Evolutionary conservation across 2,888 invertebrate genomes (phyloP).

Genomic region (Perizoma affinitatum): DNA sequence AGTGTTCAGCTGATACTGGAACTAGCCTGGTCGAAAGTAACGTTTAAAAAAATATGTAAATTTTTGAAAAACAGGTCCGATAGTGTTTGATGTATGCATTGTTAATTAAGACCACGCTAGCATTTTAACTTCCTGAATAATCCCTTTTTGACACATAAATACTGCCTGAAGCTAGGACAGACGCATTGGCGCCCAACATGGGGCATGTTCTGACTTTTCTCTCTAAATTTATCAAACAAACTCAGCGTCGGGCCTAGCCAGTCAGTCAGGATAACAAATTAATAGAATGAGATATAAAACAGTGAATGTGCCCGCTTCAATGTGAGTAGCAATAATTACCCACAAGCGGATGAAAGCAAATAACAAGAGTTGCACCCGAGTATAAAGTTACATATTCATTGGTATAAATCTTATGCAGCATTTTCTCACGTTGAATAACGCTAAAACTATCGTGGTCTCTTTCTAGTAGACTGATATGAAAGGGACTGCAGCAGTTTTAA

Average conservation of each 20-base stretch:
- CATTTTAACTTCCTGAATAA: background rate
- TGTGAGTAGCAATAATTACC: slow-evolving; percentile 3
- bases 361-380: background rate
- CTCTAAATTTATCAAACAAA: background rate
- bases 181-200: background rate
- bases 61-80: too few species aligned
- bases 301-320: slow-evolving; percentile 11
- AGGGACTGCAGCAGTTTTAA: too few species aligned
- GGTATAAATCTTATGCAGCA: background rate
- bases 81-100: too few species aligned
- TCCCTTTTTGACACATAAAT: background rate
- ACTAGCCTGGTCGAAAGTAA: too few species aligned
- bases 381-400: background rate
- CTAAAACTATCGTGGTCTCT: background rate
- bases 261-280: background rate
- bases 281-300: background rate
- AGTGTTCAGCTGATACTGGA: too few species aligned
- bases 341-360: slow-evolving; percentile 13
- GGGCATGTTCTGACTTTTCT: background rate
- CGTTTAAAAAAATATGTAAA: too few species aligned
- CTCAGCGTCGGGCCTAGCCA: too few species aligned
- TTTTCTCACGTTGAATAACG: background rate
- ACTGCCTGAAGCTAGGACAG: slow-evolving; percentile 1
- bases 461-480: background rate
- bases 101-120: too few species aligned